A percentile compares a stretch with the other conserved stretches of the same genome.
Conservation (phyloP, 2,797 vertebrate genomes). For the Siniperca obscura region DNA sequence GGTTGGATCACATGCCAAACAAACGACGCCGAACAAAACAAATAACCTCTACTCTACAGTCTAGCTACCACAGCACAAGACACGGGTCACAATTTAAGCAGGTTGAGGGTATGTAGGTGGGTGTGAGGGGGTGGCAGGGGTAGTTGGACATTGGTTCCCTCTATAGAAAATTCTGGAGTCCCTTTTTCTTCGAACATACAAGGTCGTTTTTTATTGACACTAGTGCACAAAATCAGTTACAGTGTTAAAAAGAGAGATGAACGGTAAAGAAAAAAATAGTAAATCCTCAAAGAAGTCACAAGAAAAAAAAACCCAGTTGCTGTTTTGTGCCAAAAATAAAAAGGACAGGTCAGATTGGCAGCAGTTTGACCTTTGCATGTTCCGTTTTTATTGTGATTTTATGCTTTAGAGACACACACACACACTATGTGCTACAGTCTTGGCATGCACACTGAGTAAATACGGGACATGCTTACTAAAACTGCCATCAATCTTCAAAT, state of each 20-base stretch:
- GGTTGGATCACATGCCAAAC: background rate
- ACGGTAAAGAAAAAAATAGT: slow-evolving; percentile 45
- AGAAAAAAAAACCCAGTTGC: slow-evolving; percentile 53
- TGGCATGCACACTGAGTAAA: background rate
- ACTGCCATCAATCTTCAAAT: slow-evolving; percentile 1
- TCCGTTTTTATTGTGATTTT: slow-evolving; percentile 1
- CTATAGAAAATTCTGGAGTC: slow-evolving; percentile 75
- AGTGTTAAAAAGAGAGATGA: slow-evolving; percentile 79
- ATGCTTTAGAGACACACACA: background rate
- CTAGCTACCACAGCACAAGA: slow-evolving; percentile 65
- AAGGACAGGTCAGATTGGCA: slow-evolving; percentile 47
- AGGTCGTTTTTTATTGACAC: slow-evolving; percentile 93
- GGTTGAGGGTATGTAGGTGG: background rate
- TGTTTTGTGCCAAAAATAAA: slow-evolving; percentile 46
- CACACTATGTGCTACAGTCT: background rate
- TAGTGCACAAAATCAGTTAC: slow-evolving; percentile 89
- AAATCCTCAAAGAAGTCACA: slow-evolving; percentile 27
- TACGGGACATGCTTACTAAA: slow-evolving; percentile 12
- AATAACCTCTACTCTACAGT: slow-evolving; percentile 48
- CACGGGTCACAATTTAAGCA: slow-evolving; percentile 14
- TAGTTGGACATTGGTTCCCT: background rate
- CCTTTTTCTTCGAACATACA: slow-evolving; percentile 83
- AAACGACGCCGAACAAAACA: slow-evolving; percentile 17
- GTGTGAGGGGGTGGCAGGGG: background rate
- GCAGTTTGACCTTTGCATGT: slow-evolving; percentile 11